phyloP scores from a whole-genome alignment of 2,113 vertebrate genomes.

The Hylia prasina region DNA sequence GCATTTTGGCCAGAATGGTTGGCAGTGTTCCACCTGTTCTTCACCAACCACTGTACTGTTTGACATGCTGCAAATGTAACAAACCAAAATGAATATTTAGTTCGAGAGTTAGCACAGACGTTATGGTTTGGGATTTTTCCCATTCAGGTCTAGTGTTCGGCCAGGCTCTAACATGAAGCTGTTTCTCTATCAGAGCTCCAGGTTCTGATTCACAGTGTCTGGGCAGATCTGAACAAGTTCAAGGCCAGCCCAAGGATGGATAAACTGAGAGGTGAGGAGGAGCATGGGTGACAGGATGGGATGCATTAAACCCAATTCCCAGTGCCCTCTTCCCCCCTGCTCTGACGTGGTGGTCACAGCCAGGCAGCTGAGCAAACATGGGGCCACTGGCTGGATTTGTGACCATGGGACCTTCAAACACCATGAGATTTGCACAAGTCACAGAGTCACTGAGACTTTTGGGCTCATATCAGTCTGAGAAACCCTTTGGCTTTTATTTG shows the following conservation, averaged over 20 bases:
- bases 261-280: background rate
- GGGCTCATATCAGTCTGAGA: background rate
- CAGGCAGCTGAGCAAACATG: background rate
- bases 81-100: background rate
- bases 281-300: background rate
- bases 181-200: background rate
- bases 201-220: background rate
- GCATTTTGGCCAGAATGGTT: background rate
- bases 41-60: background rate
- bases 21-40: background rate
- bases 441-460: background rate
- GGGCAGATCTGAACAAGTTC: background rate
- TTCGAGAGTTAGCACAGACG: background rate
- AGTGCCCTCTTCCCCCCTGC: background rate
- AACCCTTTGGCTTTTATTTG: background rate
- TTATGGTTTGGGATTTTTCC: background rate
- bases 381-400: background rate
- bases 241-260: background rate
- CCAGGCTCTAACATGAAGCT: background rate
- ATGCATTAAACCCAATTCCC: background rate
- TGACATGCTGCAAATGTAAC: background rate
- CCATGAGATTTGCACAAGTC: background rate
- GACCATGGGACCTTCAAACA: background rate
- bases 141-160: background rate
- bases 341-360: fast-evolving